Percentiles rank a stretch among this genome's conserved stretches.
These are phyloP conservation scores for Chelonoidis abingdonii DNA, from an alignment of 2,113 vertebrate species.

Conservation along the genomic window DNA sequence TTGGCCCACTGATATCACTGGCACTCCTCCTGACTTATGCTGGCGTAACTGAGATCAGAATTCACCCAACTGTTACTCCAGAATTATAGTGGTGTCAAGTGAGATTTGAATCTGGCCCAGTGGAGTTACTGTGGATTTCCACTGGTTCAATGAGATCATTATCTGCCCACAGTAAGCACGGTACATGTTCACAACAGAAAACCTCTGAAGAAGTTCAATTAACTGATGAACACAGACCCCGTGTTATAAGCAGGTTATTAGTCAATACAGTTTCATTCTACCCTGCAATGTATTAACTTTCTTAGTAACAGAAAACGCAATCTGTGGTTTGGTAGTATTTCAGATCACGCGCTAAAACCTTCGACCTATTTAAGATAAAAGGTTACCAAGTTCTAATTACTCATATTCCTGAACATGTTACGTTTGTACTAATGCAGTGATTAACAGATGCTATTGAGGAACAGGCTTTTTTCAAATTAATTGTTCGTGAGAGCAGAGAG, in stretches of 20 bases:
- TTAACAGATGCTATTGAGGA: slow-evolving; percentile 41
- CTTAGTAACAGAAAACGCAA: background rate
- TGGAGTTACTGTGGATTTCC: slow-evolving; percentile 33
- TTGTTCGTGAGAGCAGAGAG: background rate
- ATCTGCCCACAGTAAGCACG: background rate
- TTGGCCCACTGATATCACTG: background rate
- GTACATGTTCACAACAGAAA: slow-evolving; percentile 15
- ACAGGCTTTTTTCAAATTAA: background rate
- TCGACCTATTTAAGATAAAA: slow-evolving; percentile 3
- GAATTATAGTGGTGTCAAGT: background rate
- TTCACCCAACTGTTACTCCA: background rate
- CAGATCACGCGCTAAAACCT: background rate
- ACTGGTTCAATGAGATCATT: slow-evolving; percentile 20
- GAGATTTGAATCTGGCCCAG: background rate
- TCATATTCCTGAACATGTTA: slow-evolving; percentile 35
- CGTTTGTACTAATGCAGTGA: background rate
- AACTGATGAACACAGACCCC: background rate
- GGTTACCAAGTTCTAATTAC: background rate
- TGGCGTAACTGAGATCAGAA: background rate
- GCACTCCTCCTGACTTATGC: background rate
- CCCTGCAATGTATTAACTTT: background rate
- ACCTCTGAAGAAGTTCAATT: background rate
- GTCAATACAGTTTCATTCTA: background rate
- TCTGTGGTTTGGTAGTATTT: slow-evolving; percentile 42
- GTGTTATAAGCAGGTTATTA: background rate